phyloP scores from a whole-genome alignment of 2,113 vertebrate species.

The Rhabdornis inornatus region DNA sequence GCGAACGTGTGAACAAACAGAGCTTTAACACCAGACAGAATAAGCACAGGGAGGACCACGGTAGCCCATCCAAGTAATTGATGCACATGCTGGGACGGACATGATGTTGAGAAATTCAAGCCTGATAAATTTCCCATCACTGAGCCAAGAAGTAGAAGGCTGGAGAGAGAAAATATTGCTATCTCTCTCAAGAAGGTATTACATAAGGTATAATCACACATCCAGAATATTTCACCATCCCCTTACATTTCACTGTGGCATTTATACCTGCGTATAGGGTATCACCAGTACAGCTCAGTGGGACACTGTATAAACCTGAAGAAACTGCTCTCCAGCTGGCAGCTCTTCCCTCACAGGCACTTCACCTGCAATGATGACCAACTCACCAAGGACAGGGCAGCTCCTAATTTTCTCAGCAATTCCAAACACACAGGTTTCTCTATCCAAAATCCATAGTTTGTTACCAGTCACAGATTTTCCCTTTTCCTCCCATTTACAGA shows the following conservation, averaged over 20 bases:
- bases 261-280: neutral
- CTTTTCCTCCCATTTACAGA: neutral
- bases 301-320: neutral
- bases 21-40: neutral
- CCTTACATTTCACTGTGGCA: neutral
- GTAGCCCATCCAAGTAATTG: conserved; percentile 33
- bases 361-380: neutral
- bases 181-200: conserved; percentile 1
- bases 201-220: neutral
- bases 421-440: neutral
- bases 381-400: neutral
- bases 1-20: neutral
- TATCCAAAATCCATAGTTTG: neutral
- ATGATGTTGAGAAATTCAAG: conserved; percentile 1
- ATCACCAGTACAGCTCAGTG: neutral
- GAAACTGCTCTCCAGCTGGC: neutral
- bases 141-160: neutral
- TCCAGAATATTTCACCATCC: neutral
- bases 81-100: neutral
- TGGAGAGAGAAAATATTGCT: neutral
- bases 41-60: neutral
- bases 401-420: neutral
- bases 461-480: neutral
- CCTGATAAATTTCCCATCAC: conserved; percentile 7
- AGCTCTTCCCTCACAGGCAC: neutral